These are phyloP conservation scores for Thera obeliscata DNA, from an alignment of 2,888 invertebrate genomes.

Conservation along the genomic window DNA sequence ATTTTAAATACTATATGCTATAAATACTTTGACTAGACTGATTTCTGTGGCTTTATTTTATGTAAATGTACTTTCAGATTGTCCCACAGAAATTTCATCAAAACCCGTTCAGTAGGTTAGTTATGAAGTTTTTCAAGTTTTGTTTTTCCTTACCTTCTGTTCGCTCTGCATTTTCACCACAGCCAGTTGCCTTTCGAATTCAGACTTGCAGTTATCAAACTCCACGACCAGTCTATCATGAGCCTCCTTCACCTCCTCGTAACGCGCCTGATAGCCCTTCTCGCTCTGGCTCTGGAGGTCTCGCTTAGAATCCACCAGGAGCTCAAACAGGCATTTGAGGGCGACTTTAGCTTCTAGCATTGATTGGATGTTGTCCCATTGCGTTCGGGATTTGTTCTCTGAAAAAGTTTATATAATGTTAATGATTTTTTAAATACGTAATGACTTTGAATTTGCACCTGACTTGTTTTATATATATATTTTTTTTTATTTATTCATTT, in stretches of 20 bases:
- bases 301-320: slow-evolving; percentile 80
- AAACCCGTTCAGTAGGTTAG: too few species aligned
- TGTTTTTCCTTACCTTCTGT: slow-evolving; percentile 84
- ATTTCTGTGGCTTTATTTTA: too few species aligned
- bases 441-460: too few species aligned
- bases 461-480: too few species aligned
- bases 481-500: too few species aligned
- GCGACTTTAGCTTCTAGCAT: slow-evolving; percentile 92
- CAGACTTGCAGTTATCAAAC: slow-evolving; percentile 73
- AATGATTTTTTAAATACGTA: too few species aligned
- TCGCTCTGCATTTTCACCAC: slow-evolving; percentile 84
- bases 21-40: too few species aligned
- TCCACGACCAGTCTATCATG: slow-evolving; percentile 75
- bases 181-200: slow-evolving; percentile 82
- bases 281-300: slow-evolving; percentile 79
- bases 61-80: too few species aligned
- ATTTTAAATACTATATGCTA: too few species aligned
- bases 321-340: slow-evolving; percentile 87
- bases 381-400: slow-evolving; percentile 88
- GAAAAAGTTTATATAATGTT: slow-evolving; percentile 30
- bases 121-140: too few species aligned
- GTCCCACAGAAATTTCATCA: too few species aligned
- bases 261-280: slow-evolving; percentile 75
- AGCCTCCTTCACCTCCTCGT: slow-evolving; percentile 80
- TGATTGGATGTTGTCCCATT: slow-evolving; percentile 89